A percentile compares a stretch with the other conserved stretches of the same genome.
phyloP scores from a whole-genome alignment of 1,140 invertebrate genomes.

The Leptopilina clavipes region DNA sequence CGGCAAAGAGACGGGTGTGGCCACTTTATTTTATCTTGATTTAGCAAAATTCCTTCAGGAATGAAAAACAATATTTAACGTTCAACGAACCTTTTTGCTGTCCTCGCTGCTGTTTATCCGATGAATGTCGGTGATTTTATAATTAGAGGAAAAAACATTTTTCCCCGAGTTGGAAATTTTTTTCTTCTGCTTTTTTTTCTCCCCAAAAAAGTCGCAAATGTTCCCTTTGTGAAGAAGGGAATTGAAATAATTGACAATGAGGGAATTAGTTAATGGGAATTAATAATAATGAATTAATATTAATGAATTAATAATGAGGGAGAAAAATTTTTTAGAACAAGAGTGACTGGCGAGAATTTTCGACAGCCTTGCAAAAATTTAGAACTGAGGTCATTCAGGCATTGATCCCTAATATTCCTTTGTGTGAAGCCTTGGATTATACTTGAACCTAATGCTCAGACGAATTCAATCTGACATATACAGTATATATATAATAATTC shows the following conservation, averaged over 20 bases:
- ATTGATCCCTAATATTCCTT: conserved; percentile 37
- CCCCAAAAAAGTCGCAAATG: neutral
- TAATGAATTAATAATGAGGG: too few relatives aligned
- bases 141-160: neutral
- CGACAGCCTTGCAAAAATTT: conserved; percentile 5
- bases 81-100: conserved; percentile 12
- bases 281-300: too few relatives aligned
- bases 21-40: conserved; percentile 48
- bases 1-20: conserved; percentile 54
- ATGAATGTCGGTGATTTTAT: conserved; percentile 1
- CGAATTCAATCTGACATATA: too few relatives aligned
- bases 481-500: too few relatives aligned
- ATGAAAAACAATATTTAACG: conserved; percentile 32
- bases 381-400: neutral
- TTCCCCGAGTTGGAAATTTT: too few relatives aligned
- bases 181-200: neutral
- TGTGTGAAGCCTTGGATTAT: neutral
- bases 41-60: conserved; percentile 14
- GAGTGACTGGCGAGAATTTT: conserved; percentile 25
- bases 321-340: too few relatives aligned
- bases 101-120: neutral
- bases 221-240: neutral
- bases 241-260: neutral
- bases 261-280: too few relatives aligned
- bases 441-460: conserved; percentile 53